A percentile compares a stretch with the other conserved stretches of the same genome.
These are phyloP conservation scores for Sebastes diaconus DNA, from an alignment of 2,797 vertebrate species.

Conservation along the genomic window DNA sequence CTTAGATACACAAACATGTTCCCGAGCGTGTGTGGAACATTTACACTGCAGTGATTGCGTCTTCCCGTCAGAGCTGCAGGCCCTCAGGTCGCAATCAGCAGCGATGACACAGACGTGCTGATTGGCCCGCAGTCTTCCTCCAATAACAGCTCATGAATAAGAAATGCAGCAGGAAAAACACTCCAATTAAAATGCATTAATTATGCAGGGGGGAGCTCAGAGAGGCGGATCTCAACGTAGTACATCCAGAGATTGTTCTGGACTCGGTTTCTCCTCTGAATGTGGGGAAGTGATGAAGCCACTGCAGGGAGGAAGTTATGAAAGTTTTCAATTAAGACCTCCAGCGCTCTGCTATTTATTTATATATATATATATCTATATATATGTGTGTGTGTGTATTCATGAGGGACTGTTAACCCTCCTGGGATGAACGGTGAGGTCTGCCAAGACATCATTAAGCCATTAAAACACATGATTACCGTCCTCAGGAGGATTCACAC, in stretches of 20 bases:
- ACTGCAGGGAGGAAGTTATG: neutral
- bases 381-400: neutral
- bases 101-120: slow-evolving; percentile 54
- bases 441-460: slow-evolving; percentile 76
- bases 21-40: neutral
- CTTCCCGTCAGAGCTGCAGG: slow-evolving; percentile 34
- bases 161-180: slow-evolving; percentile 79
- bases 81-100: slow-evolving; percentile 51
- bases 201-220: slow-evolving; percentile 70
- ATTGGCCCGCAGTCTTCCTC: slow-evolving; percentile 70
- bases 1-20: neutral
- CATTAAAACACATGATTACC: slow-evolving; percentile 72
- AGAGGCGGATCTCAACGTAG: neutral
- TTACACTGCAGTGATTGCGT: slow-evolving; percentile 28
- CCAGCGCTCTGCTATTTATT: neutral
- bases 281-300: neutral
- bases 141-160: slow-evolving; percentile 85
- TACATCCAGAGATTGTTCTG: neutral
- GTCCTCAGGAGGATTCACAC: slow-evolving; percentile 57
- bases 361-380: neutral
- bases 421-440: slow-evolving; percentile 60
- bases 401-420: slow-evolving; percentile 43
- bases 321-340: slow-evolving; percentile 57
- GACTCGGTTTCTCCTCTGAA: neutral
- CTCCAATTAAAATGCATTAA: slow-evolving; percentile 84